Evolutionary conservation across 2,113 vertebrate species (phyloP).

Genomic region (Corydoras maculifer): DNA sequence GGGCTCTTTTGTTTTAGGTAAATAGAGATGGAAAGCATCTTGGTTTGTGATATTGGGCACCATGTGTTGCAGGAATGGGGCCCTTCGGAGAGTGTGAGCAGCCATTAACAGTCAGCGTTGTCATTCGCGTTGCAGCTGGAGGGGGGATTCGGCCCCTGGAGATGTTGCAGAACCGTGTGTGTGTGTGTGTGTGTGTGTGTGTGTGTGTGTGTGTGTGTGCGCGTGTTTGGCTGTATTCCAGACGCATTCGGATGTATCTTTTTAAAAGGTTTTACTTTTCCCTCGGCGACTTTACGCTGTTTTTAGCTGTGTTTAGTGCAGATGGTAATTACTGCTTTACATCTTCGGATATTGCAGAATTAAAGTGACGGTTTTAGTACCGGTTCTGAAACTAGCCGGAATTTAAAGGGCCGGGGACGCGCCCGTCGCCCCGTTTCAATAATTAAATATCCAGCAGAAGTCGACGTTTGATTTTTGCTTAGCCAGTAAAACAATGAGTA

Average conservation of each 20-base stretch:
- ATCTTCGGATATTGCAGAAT: conserved; percentile 1
- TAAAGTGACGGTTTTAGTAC: not conserved
- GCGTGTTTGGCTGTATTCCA: conserved; percentile 16
- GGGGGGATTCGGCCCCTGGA: conserved; percentile 22
- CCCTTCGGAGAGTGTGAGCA: conserved; percentile 14
- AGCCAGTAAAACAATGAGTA: too few relatives aligned
- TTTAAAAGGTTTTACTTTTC: conserved; percentile 31
- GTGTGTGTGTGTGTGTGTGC: conserved; percentile 18
- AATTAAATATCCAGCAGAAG: too few relatives aligned
- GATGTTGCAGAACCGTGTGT: conserved; percentile 15
- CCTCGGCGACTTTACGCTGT: conserved; percentile 15
- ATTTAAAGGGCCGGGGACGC: too few relatives aligned
- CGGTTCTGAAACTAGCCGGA: not conserved
- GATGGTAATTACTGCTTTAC: conserved; percentile 22
- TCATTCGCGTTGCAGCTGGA: conserved; percentile 36
- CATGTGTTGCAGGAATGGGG: conserved; percentile 33
- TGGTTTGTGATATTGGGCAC: conserved; percentile 25
- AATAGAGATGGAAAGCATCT: conserved; percentile 40
- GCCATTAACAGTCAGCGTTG: conserved; percentile 27
- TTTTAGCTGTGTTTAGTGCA: conserved; percentile 20
- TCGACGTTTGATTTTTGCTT: too few relatives aligned
- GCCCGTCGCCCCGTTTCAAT: too few relatives aligned
- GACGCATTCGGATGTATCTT: conserved; percentile 21
- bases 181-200: conserved; percentile 4
- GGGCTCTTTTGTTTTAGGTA: conserved; percentile 42